phyloP scores from a whole-genome alignment of 35 echinoderm and acorn worm genomes.

The Hemicentrotus pulcherrimus region DNA sequence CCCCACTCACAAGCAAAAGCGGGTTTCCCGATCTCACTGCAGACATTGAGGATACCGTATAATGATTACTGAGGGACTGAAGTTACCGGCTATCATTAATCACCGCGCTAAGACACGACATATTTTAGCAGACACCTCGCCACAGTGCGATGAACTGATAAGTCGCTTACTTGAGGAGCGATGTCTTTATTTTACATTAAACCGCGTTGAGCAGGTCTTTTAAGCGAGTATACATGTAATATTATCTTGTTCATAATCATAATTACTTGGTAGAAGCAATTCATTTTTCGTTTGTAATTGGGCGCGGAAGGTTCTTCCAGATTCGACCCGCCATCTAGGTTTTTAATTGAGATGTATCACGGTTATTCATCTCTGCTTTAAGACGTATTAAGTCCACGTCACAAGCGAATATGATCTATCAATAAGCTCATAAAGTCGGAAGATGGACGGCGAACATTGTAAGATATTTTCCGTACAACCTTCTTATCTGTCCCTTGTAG shows the following conservation, averaged over 20 bases:
- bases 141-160: constrained; percentile 45
- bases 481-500: not conserved
- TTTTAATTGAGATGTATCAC: constrained; percentile 14
- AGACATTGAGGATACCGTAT: constrained; percentile 32
- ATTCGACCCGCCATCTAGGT: not conserved
- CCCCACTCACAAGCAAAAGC: not conserved
- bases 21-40: not conserved
- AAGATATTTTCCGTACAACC: not conserved
- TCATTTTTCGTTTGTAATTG: not conserved
- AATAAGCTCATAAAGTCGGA: not conserved
- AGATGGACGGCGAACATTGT: not conserved
- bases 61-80: constrained; percentile 43
- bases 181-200: constrained; percentile 35
- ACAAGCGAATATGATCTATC: not conserved
- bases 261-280: not conserved
- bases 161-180: constrained; percentile 35
- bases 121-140: constrained; percentile 22
- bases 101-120: constrained; percentile 25
- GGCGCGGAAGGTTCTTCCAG: not conserved
- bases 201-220: not conserved
- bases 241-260: constrained; percentile 20
- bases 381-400: not conserved
- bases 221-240: constrained; percentile 19
- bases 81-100: constrained; percentile 46
- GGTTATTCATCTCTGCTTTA: not conserved